Conservation (phyloP, 2,888 invertebrate species). For the Mesodorylaimus sp. region DNA sequence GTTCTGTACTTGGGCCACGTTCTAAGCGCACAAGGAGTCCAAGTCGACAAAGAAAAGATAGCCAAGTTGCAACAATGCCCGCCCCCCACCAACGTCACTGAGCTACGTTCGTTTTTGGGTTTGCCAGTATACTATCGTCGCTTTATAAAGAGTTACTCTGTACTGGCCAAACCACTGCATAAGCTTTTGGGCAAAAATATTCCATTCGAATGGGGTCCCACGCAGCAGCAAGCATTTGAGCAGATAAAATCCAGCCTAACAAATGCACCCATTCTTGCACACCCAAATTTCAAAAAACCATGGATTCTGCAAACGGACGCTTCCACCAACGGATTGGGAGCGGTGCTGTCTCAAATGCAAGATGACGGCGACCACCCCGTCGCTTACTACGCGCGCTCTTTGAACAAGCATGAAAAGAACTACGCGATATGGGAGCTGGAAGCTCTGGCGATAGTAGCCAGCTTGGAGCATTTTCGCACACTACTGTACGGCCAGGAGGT, state of each 20-base stretch:
- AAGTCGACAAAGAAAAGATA: slow-evolving; percentile 11
- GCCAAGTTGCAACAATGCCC: too few relatives aligned
- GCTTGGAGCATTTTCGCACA: background rate
- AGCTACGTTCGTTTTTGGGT: slow-evolving; percentile 7
- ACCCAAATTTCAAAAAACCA: slow-evolving; percentile 6
- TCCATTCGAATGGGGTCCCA: background rate
- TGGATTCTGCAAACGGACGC: slow-evolving; percentile 4
- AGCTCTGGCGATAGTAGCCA: slow-evolving; percentile 2
- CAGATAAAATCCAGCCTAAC: background rate
- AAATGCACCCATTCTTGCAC: background rate
- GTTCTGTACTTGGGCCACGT: slow-evolving; percentile 12
- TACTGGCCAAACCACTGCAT: background rate
- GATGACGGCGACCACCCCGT: slow-evolving; percentile 4
- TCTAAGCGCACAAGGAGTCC: slow-evolving; percentile 8
- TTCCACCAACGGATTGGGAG: slow-evolving; percentile 1
- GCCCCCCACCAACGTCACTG: too few relatives aligned
- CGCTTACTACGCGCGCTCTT: background rate
- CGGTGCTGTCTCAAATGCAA: background rate
- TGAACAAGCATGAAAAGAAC: background rate
- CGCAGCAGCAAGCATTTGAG: slow-evolving; percentile 4
- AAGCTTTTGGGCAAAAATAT: background rate
- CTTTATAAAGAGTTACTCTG: background rate
- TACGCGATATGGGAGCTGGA: slow-evolving; percentile 4
- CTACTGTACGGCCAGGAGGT: background rate
- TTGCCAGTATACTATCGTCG: slow-evolving; percentile 2